These are phyloP conservation scores for Perithous albicinctus DNA, from an alignment of 2,888 invertebrate genomes.

Conservation along the genomic window DNA sequence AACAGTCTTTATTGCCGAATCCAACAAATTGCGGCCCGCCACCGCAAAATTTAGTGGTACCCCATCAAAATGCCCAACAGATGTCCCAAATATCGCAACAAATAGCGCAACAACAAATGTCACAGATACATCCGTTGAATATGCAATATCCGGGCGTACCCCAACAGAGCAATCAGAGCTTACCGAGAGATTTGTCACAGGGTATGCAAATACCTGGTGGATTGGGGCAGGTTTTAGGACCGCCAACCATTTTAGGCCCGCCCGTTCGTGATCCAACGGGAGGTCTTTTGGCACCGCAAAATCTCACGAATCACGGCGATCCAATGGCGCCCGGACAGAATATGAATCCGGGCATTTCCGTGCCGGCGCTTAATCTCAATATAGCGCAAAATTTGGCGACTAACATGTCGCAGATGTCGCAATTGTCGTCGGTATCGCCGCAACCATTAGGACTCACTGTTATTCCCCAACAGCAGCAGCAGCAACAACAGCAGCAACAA, in stretches of 20 bases:
- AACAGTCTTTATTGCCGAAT: slow-evolving; percentile 76
- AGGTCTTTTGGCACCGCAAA: slow-evolving; percentile 51
- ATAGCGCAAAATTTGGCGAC: slow-evolving; percentile 81
- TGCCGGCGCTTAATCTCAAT: slow-evolving; percentile 81
- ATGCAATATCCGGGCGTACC: slow-evolving; percentile 80
- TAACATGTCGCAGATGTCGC: slow-evolving; percentile 79
- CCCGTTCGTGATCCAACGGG: slow-evolving; percentile 51
- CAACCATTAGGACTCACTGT: slow-evolving; percentile 82
- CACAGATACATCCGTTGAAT: slow-evolving; percentile 76
- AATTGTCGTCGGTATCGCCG: slow-evolving; percentile 77
- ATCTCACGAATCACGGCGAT: slow-evolving; percentile 67
- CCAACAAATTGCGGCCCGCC: slow-evolving; percentile 71
- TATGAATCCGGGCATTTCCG: slow-evolving; percentile 71
- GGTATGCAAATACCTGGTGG: slow-evolving; percentile 76
- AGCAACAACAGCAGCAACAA: slow-evolving; percentile 44
- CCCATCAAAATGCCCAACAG: slow-evolving; percentile 55
- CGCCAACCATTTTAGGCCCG: slow-evolving; percentile 63
- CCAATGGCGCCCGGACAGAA: slow-evolving; percentile 69
- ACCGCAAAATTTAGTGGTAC: too few species aligned
- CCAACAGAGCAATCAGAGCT: slow-evolving; percentile 76
- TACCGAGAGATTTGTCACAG: slow-evolving; percentile 82
- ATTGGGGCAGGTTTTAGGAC: slow-evolving; percentile 61
- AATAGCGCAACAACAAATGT: slow-evolving; percentile 73
- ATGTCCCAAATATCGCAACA: slow-evolving; percentile 64
- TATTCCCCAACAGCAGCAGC: slow-evolving; percentile 69